A percentile compares a stretch with the other conserved stretches of the same genome.
phyloP scores from a whole-genome alignment of 2,113 vertebrate genomes.

The Vombatus ursinus region DNA sequence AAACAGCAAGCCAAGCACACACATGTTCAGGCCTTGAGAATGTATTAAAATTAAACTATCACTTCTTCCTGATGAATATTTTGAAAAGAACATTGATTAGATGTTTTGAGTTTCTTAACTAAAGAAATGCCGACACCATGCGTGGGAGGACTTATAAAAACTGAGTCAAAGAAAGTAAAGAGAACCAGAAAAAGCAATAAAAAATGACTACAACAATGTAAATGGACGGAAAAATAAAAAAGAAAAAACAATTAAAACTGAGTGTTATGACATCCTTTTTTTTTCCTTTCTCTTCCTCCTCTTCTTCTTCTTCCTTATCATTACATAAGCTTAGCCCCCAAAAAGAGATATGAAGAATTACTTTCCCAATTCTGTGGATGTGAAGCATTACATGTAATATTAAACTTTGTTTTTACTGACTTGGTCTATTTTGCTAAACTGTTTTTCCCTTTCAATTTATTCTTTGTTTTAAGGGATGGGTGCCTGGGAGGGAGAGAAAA shows the following conservation, averaged over 20 bases:
- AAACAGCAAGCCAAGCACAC: background rate
- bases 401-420: background rate
- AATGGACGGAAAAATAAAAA: background rate
- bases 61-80: background rate
- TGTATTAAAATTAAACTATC: background rate
- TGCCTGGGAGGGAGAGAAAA: background rate
- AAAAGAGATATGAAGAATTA: background rate
- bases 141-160: background rate
- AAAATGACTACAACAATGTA: background rate
- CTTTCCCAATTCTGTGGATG: background rate
- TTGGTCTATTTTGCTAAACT: background rate
- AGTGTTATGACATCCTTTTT: background rate
- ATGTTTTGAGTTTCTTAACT: constrained; percentile 14
- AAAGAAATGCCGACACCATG: background rate
- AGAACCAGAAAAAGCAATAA: background rate
- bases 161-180: background rate
- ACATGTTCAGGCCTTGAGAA: background rate
- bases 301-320: background rate
- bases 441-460: background rate
- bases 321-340: background rate
- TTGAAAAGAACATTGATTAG: background rate
- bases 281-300: background rate
- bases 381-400: background rate
- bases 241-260: background rate
- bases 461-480: background rate